These are phyloP conservation scores for Tenthredo amoena DNA, from an alignment of 2,888 invertebrate genomes.

Conservation along the genomic window DNA sequence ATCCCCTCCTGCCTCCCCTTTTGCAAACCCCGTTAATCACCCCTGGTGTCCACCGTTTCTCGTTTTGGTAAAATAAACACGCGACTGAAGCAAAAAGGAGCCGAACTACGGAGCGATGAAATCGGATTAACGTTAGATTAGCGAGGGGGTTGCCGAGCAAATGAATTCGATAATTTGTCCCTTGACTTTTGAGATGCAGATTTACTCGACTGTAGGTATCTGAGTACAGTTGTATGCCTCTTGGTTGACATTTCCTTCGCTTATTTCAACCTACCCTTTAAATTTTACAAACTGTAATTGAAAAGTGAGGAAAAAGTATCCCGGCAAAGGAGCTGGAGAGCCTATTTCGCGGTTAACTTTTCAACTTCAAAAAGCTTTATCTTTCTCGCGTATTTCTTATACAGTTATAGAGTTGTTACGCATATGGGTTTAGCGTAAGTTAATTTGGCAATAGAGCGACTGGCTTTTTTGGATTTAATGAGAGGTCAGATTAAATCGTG, in stretches of 20 bases:
- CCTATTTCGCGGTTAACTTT: background rate
- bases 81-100: background rate
- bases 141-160: background rate
- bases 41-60: slow-evolving; percentile 7
- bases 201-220: background rate
- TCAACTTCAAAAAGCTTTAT: background rate
- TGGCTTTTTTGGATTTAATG: background rate
- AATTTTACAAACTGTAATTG: slow-evolving; percentile 18
- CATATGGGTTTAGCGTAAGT: background rate
- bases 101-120: slow-evolving; percentile 14
- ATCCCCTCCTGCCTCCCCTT: background rate
- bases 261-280: background rate
- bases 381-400: background rate
- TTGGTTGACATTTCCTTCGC: background rate
- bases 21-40: slow-evolving; percentile 27
- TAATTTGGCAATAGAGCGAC: background rate
- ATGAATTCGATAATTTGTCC: slow-evolving; percentile 36
- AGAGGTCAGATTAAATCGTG: background rate
- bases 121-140: slow-evolving; percentile 36
- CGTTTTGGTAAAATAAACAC: slow-evolving; percentile 44
- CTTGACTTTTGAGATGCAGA: background rate
- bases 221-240: too few relatives aligned
- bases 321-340: background rate
- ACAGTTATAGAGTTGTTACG: background rate
- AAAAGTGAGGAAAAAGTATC: slow-evolving; percentile 19